Percentiles rank a stretch among this genome's conserved stretches.
Conservation (phyloP, 1,140 invertebrate species). For the Euwallacea fornicatus region DNA sequence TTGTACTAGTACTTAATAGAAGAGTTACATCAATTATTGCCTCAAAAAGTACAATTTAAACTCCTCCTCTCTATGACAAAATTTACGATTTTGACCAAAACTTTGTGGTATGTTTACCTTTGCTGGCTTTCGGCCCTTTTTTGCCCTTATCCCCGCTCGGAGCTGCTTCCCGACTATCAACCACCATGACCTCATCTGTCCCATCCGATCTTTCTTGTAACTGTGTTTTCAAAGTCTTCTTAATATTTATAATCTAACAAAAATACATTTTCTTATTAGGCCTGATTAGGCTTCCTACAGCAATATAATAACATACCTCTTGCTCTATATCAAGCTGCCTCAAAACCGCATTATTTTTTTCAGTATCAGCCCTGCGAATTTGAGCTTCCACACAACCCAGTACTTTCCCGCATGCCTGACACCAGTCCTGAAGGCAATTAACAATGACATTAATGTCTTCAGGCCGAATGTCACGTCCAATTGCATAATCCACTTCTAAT, state of each 20-base stretch:
- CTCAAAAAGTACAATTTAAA: no score
- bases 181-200: conserved; percentile 62
- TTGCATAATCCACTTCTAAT: conserved; percentile 91
- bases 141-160: conserved; percentile 56
- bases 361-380: conserved; percentile 81
- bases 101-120: conserved; percentile 58
- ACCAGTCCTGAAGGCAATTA: conserved; percentile 85
- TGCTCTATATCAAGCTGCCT: conserved; percentile 83
- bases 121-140: conserved; percentile 58
- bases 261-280: conserved; percentile 47
- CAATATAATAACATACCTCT: conserved; percentile 56
- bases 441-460: conserved; percentile 78
- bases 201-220: conserved; percentile 66
- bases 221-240: conserved; percentile 79
- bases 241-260: conserved; percentile 67
- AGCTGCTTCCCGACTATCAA: conserved; percentile 58
- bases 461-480: conserved; percentile 87
- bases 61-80: neutral
- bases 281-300: no score
- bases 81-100: conserved; percentile 62
- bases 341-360: conserved; percentile 78
- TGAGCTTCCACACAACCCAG: conserved; percentile 86
- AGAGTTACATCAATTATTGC: no score
- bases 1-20: no score
- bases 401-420: conserved; percentile 87